phyloP scores from a whole-genome alignment of 92 coral and sea anemone genomes.

The Montipora capitata region DNA sequence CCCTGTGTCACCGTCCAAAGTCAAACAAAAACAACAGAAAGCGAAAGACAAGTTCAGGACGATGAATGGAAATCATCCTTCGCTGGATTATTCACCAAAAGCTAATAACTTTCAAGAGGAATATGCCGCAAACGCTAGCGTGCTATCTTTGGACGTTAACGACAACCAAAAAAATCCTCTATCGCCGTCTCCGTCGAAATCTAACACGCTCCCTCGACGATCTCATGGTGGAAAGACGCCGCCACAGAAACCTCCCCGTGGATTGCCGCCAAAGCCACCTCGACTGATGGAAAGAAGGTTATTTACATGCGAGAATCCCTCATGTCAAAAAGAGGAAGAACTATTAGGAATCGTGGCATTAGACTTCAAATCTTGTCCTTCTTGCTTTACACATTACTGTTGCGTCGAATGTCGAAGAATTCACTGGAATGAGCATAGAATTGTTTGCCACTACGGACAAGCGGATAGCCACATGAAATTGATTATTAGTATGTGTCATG shows the following conservation, averaged over 20 bases:
- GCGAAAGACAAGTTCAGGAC: constrained; percentile 31
- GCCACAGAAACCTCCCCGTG: constrained; percentile 92
- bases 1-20: constrained; percentile 91
- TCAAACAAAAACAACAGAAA: constrained; percentile 51
- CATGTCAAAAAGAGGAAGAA: constrained; percentile 93
- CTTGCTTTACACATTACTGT: constrained; percentile 98
- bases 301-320: constrained; percentile 92
- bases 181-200: constrained; percentile 67
- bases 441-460: constrained; percentile 91
- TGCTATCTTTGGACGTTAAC: constrained; percentile 73
- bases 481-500: constrained; percentile 80
- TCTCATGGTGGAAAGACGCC: constrained; percentile 73
- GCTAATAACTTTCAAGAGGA: constrained; percentile 43
- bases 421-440: constrained; percentile 93
- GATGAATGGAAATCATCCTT: constrained; percentile 43
- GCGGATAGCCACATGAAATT: constrained; percentile 92
- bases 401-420: constrained; percentile 89
- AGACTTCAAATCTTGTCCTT: constrained; percentile 94
- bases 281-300: constrained; percentile 94
- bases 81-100: constrained; percentile 60
- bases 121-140: constrained; percentile 40
- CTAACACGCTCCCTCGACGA: constrained; percentile 87
- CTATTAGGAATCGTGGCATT: constrained; percentile 94
- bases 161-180: constrained; percentile 58
- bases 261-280: constrained; percentile 98